phyloP scores from a whole-genome alignment of 2,888 invertebrate species.

The Rhorus exstirpatorius region DNA sequence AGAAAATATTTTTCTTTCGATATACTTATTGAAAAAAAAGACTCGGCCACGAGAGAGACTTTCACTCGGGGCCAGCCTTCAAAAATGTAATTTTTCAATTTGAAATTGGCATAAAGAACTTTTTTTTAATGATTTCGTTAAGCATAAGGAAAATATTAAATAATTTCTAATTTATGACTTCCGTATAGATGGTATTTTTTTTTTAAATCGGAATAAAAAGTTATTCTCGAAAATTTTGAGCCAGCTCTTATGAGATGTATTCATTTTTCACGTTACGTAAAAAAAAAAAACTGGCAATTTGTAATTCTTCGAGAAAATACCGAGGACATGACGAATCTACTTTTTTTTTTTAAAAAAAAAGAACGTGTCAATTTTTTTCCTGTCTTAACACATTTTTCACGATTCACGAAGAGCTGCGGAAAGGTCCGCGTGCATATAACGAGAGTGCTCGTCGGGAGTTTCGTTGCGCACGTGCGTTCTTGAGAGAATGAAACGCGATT shows the following conservation, averaged over 20 bases:
- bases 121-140: no score
- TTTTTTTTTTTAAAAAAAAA: no score
- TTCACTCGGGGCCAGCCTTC: no score
- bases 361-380: conserved; percentile 37
- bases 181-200: no score
- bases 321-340: neutral
- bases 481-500: conserved; percentile 50
- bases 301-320: neutral
- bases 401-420: conserved; percentile 7
- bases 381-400: neutral
- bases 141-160: no score
- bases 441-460: conserved; percentile 15
- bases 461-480: conserved; percentile 54
- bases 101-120: no score
- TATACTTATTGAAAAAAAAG: no score
- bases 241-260: conserved; percentile 59
- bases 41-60: no score
- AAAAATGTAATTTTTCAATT: neutral
- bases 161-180: no score
- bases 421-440: conserved; percentile 19
- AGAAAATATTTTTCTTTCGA: no score
- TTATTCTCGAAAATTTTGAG: no score
- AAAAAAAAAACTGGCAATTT: conserved; percentile 9
- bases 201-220: no score
- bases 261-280: conserved; percentile 24